phyloP scores from a whole-genome alignment of 2,113 vertebrate genomes.

The Hylia prasina region DNA sequence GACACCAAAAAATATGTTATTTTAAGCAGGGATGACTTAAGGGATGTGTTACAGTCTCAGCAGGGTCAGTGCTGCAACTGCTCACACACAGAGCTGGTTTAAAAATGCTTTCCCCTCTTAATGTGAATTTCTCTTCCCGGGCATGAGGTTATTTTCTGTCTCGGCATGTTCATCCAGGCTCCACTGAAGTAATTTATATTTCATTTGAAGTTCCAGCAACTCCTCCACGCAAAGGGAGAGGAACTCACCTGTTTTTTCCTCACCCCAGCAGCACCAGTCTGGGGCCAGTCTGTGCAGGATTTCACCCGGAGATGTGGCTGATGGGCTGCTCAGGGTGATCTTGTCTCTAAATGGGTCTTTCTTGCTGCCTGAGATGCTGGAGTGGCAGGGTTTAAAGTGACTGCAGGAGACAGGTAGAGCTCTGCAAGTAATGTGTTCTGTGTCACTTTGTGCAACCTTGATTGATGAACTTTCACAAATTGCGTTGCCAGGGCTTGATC shows the following conservation, averaged over 20 bases:
- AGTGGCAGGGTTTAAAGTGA: neutral
- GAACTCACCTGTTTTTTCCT: neutral
- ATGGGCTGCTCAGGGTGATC: neutral
- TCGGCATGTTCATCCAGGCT: neutral
- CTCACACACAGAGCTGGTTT: neutral
- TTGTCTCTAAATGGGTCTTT: neutral
- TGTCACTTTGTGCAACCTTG: neutral
- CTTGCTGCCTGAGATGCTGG: neutral
- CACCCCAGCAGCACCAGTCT: neutral
- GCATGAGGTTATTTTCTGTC: neutral
- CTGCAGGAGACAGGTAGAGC: neutral
- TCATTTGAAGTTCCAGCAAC: neutral
- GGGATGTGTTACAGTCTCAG: neutral
- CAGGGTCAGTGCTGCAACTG: neutral
- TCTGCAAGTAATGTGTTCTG: neutral
- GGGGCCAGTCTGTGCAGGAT: neutral
- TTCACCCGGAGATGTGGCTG: accelerated
- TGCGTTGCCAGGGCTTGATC: neutral
- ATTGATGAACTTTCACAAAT: neutral
- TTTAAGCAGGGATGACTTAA: neutral
- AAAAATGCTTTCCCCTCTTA: neutral
- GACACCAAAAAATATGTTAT: neutral
- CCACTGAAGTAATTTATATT: neutral
- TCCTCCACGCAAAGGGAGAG: neutral
- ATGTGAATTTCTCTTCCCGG: neutral